These are phyloP conservation scores for Lagenorhynchus albirostris DNA, from an alignment of 2,113 vertebrate genomes.

Conservation along the genomic window DNA sequence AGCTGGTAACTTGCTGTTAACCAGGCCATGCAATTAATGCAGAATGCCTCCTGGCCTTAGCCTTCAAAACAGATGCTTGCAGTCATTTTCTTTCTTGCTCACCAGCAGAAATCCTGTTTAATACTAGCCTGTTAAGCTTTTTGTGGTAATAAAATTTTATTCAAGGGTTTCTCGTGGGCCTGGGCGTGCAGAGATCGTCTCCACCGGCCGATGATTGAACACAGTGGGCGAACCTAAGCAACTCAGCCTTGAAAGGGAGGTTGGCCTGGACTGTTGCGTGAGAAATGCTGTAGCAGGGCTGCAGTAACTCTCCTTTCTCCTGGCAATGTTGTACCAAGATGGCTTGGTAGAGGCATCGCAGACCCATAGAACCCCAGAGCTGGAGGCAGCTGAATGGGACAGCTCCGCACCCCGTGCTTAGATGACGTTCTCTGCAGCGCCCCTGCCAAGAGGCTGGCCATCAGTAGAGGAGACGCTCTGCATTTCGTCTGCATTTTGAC, in stretches of 20 bases:
- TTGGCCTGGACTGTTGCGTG: neutral
- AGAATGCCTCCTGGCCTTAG: neutral
- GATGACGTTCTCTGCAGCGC: neutral
- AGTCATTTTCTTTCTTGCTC: neutral
- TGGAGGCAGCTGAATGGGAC: neutral
- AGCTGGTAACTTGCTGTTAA: neutral
- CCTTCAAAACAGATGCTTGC: neutral
- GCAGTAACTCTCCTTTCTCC: conserved; percentile 32
- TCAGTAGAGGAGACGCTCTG: neutral
- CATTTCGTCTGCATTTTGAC: neutral
- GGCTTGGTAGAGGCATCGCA: neutral
- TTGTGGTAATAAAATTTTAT: neutral
- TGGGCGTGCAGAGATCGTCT: neutral
- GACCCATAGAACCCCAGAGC: neutral
- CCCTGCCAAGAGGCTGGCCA: neutral
- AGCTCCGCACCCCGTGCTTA: neutral
- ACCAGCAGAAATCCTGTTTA: neutral
- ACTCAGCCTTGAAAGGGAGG: neutral
- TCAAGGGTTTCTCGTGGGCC: neutral
- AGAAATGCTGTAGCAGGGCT: conserved; percentile 22
- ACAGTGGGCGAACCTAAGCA: neutral
- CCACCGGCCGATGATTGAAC: neutral
- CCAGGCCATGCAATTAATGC: accelerated
- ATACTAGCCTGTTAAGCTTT: neutral
- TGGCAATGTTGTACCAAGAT: conserved; percentile 23